phyloP scores from a whole-genome alignment of 2,797 vertebrate species.

The Pithecia hirsuta region DNA sequence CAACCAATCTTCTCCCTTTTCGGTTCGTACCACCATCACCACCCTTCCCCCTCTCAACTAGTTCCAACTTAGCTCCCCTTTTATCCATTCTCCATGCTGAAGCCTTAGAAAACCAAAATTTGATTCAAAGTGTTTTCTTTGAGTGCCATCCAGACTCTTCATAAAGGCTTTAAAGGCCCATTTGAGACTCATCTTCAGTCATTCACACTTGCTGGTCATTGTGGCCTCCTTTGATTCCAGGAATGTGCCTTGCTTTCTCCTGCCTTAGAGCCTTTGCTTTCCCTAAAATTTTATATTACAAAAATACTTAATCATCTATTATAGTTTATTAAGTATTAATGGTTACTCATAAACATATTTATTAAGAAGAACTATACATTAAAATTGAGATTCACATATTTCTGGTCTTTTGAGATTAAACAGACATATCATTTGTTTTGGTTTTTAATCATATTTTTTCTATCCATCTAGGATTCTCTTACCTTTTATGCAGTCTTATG shows the following conservation, averaged over 20 bases:
- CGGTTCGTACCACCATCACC: background rate
- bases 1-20: background rate
- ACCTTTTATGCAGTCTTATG: slow-evolving; percentile 99
- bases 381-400: slow-evolving; percentile 13
- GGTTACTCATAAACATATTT: slow-evolving; percentile 19
- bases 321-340: background rate
- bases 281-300: background rate
- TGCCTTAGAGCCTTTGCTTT: background rate
- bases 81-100: background rate
- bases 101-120: slow-evolving; percentile 24
- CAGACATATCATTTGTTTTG: background rate
- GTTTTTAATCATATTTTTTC: slow-evolving; percentile 52
- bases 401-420: background rate
- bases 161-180: background rate
- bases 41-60: background rate
- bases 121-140: slow-evolving; percentile 14
- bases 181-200: background rate
- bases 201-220: background rate
- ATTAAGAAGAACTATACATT: slow-evolving; percentile 2
- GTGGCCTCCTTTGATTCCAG: background rate
- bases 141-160: background rate
- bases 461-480: slow-evolving; percentile 91
- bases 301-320: background rate
- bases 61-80: background rate
- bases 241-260: background rate